Base-by-base conservation (phyloP, 2,888 invertebrate genomes). In the Hofmannophila pseudospretella region DNA sequence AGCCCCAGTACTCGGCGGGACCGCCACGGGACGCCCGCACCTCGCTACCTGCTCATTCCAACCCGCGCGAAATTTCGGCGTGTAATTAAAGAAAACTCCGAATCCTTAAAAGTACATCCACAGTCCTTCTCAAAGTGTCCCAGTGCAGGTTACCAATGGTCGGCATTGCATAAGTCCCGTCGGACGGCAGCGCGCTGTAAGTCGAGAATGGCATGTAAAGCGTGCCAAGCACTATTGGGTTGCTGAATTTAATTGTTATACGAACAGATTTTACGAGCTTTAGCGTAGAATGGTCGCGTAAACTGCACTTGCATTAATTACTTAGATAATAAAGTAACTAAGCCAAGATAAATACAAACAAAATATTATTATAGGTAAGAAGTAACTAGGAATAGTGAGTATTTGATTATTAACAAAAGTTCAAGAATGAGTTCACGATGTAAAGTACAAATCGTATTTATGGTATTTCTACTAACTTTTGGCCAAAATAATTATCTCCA, bases 1-100 rank as follows among this genome's bases (percentile, higher is more conserved):
- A 50, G 36, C 58, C 59, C 53, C 72, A 78, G 77, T 79, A 40
- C 44, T 45, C 55, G 59, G 50, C 62, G 67, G 63, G 61, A 63
- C 57, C 52, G 58, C 58, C 47, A 40, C 54, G 57, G 58, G 51
- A 50, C 54, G 69, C 61, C 45, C 73, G 76, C 47, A 19, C 27
- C 26, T 41, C 43, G n/a, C 38, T 38, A 39, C 9, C 12, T 2
- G 20, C 32, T n/a, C 9, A 9, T 5, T 16, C 9, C 30, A 10
- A 30, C 19, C 19, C 30, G 11, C 27, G 27, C 27, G 11, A 27
- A 27, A 11, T 27, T 11, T 11, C 11, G 4, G 7, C n/a, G 7
- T 12, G 7, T 7, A 11, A 27, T 5, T 12, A 7, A 5, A 27
- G 7, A 11, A 27, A 3, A 27, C 28, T 12, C 11, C 11, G 13